Conservation (phyloP, 2,113 vertebrate species). For the Antidorcas marsupialis region DNA sequence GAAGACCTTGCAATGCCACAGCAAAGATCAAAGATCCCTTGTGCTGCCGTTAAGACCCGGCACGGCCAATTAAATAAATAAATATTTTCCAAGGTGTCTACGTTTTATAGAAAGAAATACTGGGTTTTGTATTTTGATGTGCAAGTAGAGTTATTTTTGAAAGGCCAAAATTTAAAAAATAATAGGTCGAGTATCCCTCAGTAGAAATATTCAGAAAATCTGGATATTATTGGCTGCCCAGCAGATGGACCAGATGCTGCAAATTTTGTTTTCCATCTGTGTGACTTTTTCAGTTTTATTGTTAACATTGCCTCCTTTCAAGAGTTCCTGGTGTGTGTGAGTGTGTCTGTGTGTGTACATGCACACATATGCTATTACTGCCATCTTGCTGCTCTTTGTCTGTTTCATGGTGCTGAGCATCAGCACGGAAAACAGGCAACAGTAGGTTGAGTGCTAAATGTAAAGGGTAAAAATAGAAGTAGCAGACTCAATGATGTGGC, state of each 20-base stretch:
- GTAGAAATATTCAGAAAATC: neutral
- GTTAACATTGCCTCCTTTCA: neutral
- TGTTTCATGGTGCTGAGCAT: neutral
- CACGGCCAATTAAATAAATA: neutral
- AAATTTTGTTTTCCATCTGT: neutral
- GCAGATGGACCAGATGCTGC: neutral
- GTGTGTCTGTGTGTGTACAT: rapidly evolving
- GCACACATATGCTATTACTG: neutral
- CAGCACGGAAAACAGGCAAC: neutral
- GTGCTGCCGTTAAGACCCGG: neutral
- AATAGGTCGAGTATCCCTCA: neutral
- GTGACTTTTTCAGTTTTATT: neutral
- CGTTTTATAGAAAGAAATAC: neutral
- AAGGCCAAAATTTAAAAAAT: neutral
- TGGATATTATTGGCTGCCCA: neutral
- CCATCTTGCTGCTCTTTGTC: neutral
- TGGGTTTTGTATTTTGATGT: neutral
- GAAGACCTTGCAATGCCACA: neutral
- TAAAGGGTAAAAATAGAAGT: constrained; percentile 23
- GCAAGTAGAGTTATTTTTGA: neutral
- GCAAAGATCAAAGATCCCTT: neutral
- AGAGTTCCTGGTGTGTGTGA: neutral
- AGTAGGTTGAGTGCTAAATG: constrained; percentile 23
- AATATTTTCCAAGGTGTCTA: neutral
- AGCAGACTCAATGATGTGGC: neutral